A percentile compares a stretch with the other conserved stretches of the same genome.
Evolutionary conservation across 2,888 invertebrate species (phyloP).

Genomic region (Drosophila phalerata): DNA sequence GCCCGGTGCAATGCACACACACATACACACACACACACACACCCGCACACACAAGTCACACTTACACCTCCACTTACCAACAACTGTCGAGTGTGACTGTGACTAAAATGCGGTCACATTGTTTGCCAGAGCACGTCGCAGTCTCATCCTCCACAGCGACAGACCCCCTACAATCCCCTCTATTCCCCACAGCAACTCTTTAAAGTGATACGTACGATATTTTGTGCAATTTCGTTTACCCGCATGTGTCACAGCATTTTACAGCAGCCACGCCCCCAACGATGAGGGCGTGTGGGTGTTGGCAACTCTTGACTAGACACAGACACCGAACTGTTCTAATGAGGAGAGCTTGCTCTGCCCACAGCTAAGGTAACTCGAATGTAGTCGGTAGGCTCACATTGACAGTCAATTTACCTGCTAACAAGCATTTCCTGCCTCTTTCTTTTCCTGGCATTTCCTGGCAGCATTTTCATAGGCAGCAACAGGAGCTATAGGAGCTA

Average conservation of each 20-base stretch:
- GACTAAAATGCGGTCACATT: slow-evolving; percentile 83
- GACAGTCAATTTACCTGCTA: slow-evolving; percentile 77
- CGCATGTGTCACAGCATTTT: slow-evolving; percentile 77
- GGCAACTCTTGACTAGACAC: slow-evolving; percentile 46
- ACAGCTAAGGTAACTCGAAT: slow-evolving; percentile 15
- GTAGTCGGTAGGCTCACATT: slow-evolving; percentile 51
- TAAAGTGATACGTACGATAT: slow-evolving; percentile 40
- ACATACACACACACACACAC: slow-evolving; percentile 19
- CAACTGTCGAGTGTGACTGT: slow-evolving; percentile 69
- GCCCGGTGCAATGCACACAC: slow-evolving; percentile 73
- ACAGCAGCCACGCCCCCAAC: slow-evolving; percentile 48
- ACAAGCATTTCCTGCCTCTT: slow-evolving; percentile 61
- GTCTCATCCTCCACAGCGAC: slow-evolving; percentile 33
- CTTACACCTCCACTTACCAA: slow-evolving; percentile 37
- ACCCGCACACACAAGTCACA: slow-evolving; percentile 8
- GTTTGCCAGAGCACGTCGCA: slow-evolving; percentile 66
- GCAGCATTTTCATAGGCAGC: slow-evolving; percentile 17
- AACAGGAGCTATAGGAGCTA: slow-evolving; percentile 12
- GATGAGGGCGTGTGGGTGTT: slow-evolving; percentile 26
- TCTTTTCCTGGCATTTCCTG: slow-evolving; percentile 28
- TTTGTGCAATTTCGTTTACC: slow-evolving; percentile 66
- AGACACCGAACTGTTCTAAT: slow-evolving; percentile 37
- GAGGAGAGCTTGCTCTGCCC: slow-evolving; percentile 51
- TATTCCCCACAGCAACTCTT: slow-evolving; percentile 6
- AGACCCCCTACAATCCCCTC: not conserved